Conservation (phyloP, 2,888 invertebrate genomes). For the Pteria penguin region DNA sequence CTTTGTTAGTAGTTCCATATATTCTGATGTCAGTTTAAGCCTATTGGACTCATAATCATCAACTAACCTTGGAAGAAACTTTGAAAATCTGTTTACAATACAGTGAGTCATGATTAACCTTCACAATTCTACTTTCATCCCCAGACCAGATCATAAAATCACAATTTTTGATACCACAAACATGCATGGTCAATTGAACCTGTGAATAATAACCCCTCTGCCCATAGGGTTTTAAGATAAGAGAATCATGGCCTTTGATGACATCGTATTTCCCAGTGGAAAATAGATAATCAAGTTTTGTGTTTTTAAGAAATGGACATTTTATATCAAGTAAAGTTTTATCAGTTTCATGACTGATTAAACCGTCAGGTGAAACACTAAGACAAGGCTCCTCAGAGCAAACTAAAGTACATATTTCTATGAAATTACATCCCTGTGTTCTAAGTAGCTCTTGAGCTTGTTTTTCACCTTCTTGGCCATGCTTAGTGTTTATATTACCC, state of each 20-base stretch:
- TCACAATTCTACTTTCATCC: neutral
- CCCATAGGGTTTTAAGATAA: neutral
- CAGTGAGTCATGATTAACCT: neutral
- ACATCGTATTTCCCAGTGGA: neutral
- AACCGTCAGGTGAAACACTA: neutral
- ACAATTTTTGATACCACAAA: neutral
- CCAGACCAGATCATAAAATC: neutral
- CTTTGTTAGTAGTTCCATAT: too few relatives aligned
- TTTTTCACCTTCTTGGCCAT: too few relatives aligned
- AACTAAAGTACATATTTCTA: too few relatives aligned
- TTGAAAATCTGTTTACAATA: neutral
- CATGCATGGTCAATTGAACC: neutral
- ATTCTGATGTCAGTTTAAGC: neutral
- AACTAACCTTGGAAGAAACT: neutral
- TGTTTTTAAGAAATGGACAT: neutral
- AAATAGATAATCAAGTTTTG: neutral
- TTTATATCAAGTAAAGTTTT: neutral
- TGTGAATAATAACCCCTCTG: neutral
- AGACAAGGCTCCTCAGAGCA: neutral
- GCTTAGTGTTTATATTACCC: too few relatives aligned
- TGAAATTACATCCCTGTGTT: too few relatives aligned
- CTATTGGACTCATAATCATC: neutral
- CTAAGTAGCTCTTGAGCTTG: too few relatives aligned
- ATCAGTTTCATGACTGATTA: neutral
- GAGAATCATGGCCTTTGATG: neutral